These are phyloP conservation scores for Henicopernis longicauda DNA, from an alignment of 2,113 vertebrate species.

Conservation along the genomic window DNA sequence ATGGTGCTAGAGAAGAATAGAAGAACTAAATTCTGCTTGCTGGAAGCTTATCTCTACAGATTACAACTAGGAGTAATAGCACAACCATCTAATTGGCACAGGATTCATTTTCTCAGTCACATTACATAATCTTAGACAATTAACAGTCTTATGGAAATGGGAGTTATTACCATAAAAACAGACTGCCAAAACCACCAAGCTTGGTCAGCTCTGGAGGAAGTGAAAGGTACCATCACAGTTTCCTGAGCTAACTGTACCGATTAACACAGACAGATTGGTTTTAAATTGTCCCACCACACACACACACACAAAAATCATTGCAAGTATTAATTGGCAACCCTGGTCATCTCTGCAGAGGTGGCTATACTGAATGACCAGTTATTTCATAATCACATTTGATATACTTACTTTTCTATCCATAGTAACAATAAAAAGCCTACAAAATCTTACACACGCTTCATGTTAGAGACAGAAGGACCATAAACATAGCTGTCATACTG, in stretches of 20 bases:
- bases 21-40: not conserved
- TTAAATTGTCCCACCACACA: not conserved
- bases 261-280: not conserved
- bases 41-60: not conserved
- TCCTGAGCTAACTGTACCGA: not conserved
- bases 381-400: not conserved
- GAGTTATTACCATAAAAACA: not conserved
- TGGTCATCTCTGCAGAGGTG: not conserved
- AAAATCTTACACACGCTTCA: not conserved
- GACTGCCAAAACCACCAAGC: not conserved
- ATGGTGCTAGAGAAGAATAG: not conserved
- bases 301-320: not conserved
- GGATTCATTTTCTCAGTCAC: not conserved
- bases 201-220: not conserved
- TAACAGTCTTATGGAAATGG: not conserved
- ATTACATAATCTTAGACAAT: not conserved
- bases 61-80: not conserved
- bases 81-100: not conserved
- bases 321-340: not conserved
- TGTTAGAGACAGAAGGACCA: not conserved
- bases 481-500: not conserved
- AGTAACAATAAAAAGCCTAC: not conserved
- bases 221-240: not conserved
- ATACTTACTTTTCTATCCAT: not conserved
- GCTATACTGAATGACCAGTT: not conserved